phyloP scores from a whole-genome alignment of 2,888 invertebrate species.

The Chalcosyrphus nemorum region DNA sequence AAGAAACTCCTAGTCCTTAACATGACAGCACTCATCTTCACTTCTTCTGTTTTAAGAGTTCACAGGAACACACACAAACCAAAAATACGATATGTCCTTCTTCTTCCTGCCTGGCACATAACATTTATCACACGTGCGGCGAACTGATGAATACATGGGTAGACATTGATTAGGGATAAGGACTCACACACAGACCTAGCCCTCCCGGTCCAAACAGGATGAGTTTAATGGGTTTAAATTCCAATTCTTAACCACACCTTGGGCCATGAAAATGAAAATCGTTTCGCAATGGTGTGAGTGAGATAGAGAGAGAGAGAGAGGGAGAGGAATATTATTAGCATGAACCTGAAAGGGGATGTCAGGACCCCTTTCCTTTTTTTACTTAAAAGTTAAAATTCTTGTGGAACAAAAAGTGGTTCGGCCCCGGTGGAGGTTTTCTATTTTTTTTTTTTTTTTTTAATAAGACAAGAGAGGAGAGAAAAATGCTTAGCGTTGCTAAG shows the following conservation, averaged over 20 bases:
- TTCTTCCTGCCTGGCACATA: neutral
- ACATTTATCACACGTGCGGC: constrained; percentile 27
- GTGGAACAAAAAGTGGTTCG: neutral
- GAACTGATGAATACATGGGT: constrained; percentile 45
- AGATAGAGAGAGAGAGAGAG: neutral
- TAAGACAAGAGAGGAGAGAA: neutral
- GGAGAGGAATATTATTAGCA: constrained; percentile 1
- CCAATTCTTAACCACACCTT: constrained; percentile 10
- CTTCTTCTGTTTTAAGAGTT: constrained; percentile 22
- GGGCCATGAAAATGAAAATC: neutral
- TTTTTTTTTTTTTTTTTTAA: neutral
- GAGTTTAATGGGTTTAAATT: constrained; percentile 30
- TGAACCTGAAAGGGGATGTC: neutral
- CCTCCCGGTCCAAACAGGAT: neutral
- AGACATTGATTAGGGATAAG: constrained; percentile 49
- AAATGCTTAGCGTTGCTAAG: constrained; percentile 25
- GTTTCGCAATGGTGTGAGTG: neutral
- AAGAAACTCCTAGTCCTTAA: constrained; percentile 12
- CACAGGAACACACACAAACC: neutral
- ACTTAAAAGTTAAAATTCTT: constrained; percentile 26
- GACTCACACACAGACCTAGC: neutral
- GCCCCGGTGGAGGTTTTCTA: neutral
- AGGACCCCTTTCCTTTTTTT: constrained; percentile 23
- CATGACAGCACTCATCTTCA: constrained; percentile 41
- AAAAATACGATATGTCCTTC: neutral